phyloP scores from a whole-genome alignment of 2,797 vertebrate species.

The Sternotherus odoratus region DNA sequence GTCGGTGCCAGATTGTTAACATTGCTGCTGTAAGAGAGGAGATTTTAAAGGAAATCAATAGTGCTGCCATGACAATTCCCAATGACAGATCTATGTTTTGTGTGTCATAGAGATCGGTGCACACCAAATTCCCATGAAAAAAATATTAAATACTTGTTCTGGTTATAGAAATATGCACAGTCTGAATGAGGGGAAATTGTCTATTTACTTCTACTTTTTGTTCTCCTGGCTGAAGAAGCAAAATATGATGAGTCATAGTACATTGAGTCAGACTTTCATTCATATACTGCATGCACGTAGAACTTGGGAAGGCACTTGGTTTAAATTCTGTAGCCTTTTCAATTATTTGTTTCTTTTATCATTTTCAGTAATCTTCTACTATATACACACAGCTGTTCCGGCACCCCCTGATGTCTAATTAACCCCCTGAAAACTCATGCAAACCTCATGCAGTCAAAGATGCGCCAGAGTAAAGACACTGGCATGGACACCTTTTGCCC shows the following conservation, averaged over 20 bases:
- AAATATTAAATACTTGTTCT: neutral
- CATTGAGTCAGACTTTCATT: neutral
- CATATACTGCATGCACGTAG: neutral
- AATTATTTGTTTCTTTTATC: neutral
- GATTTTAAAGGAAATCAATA: neutral
- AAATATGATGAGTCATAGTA: neutral
- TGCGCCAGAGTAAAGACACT: neutral
- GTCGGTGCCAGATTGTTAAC: slow-evolving; percentile 9
- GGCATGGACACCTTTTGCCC: neutral
- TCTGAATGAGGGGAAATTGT: neutral
- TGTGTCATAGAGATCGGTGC: neutral
- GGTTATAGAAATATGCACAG: neutral
- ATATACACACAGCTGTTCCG: neutral
- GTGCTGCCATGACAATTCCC: slow-evolving; percentile 11
- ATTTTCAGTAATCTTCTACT: neutral
- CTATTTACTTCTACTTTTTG: neutral
- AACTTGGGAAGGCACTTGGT: neutral
- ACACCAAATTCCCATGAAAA: neutral
- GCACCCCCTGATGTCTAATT: neutral
- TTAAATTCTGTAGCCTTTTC: neutral
- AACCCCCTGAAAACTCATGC: neutral
- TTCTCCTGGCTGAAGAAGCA: neutral
- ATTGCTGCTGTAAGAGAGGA: neutral
- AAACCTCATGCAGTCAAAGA: neutral
- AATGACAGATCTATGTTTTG: slow-evolving; percentile 2